Evolutionary conservation across 2,888 invertebrate genomes (phyloP).

Genomic region (Ichneumoninae sp.): DNA sequence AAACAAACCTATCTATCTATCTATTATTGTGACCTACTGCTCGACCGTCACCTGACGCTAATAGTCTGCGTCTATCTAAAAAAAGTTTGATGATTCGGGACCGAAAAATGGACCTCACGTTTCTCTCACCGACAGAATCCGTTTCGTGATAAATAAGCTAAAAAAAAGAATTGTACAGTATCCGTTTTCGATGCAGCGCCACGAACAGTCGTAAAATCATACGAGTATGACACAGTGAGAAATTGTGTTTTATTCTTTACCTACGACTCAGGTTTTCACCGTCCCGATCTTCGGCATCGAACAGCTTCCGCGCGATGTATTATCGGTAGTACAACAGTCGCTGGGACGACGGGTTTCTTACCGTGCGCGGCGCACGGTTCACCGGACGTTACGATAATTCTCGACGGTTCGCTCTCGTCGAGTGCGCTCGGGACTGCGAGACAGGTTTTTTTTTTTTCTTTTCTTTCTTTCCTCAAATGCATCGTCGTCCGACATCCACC

Average conservation of each 20-base stretch:
- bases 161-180: no score
- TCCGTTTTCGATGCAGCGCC: not conserved
- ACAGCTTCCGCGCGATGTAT: not conserved
- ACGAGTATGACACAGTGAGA: not conserved
- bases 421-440: slow-evolving; percentile 30
- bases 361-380: not conserved
- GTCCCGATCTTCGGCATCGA: not conserved
- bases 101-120: not conserved
- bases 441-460: not conserved
- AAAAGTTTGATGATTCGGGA: no score
- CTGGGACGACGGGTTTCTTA: not conserved
- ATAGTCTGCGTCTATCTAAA: not conserved
- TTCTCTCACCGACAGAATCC: not conserved
- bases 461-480: slow-evolving; percentile 39
- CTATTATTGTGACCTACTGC: not conserved
- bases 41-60: not conserved
- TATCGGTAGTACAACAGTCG: not conserved
- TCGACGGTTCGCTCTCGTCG: slow-evolving; percentile 40
- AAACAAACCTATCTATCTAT: no score
- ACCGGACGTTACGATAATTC: slow-evolving; percentile 6
- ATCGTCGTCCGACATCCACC: slow-evolving; percentile 44
- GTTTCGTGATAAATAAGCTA: no score
- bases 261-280: not conserved
- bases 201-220: not conserved
- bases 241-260: not conserved